Conservation (phyloP, 2,113 vertebrate genomes). For the Oreotragus oreotragus region DNA sequence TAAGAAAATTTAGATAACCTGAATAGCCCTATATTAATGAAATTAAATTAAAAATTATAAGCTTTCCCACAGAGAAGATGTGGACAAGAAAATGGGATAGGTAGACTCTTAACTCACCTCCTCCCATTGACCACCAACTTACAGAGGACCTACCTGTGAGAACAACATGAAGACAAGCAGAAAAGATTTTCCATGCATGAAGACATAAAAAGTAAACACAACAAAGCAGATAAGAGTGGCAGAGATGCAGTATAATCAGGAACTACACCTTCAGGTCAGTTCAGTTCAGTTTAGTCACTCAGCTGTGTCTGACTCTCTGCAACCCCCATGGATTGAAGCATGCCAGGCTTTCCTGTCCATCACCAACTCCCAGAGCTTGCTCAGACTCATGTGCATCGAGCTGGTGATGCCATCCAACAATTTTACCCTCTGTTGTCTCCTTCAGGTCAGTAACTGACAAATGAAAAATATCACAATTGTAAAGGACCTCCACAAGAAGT, state of each 20-base stretch:
- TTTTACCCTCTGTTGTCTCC: background rate
- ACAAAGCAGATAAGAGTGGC: background rate
- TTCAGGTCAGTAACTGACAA: background rate
- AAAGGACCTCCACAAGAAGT: background rate
- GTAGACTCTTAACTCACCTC: background rate
- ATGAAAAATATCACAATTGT: background rate
- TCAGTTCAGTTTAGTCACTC: background rate
- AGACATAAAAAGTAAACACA: background rate
- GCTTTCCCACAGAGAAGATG: background rate
- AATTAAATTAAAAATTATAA: conserved; percentile 4
- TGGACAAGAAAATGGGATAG: background rate
- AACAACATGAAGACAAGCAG: background rate
- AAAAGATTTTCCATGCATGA: background rate
- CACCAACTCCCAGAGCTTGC: background rate
- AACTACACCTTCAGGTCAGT: background rate
- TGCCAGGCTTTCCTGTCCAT: background rate
- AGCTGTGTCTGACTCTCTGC: background rate
- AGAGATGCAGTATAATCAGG: background rate
- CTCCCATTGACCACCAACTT: background rate
- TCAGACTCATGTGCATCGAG: background rate
- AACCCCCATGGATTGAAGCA: background rate
- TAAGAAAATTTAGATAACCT: background rate
- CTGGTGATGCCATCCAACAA: background rate
- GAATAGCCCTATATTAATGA: background rate
- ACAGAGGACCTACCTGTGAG: background rate